Base-by-base conservation (phyloP, 2,888 invertebrate species). In the Ceraclea dissimilis region DNA sequence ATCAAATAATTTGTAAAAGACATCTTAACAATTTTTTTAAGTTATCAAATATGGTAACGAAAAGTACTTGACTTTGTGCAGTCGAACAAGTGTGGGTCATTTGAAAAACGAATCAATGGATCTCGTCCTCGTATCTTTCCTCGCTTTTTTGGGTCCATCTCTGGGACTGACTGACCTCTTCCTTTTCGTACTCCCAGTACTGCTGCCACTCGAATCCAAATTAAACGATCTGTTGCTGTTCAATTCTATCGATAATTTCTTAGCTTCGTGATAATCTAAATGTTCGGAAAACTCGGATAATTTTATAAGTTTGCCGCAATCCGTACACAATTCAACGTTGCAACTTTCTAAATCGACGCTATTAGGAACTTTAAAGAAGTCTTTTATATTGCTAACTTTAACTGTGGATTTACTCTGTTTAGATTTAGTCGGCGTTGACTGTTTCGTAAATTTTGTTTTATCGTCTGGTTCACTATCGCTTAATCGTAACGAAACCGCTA, bases 261-360 rank as follows among this genome's bases (percentile, higher is more conserved):
- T 81, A 4, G 95, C 95, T 64, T 88, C 79, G 70, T 95, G 95
- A 69, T 84, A 93, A 73, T 95, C 94, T 65, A 79, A 71, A 71
- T 94, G 94, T 66, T 90, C 88, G 1, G 76, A 69, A 64, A 86
- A 76, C 58, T 85, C 85, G 59, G 79, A 78, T 2, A 79, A 63
- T 11, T 78, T 69, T 52, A 93, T 74, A 59, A 69, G 73, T 67
- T 82, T 79, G 21, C 80, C 76, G 71, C 93, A 94, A 67, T 87
- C 82, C 0, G 75, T 64, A 71, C 93, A 94, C 46, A 68, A 71
- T 65, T 81, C 75, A 33, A 71, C 71, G 33, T 68, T 69, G 31
- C 69, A 62, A 47, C 64, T 67, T 13, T 66, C 65, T 62, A 75
- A 72, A 20, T 62, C 62, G 2, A 31, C 52, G 43, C 58, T 59